A percentile compares a stretch with the other conserved stretches of the same genome.
phyloP scores from a whole-genome alignment of 1,140 invertebrate species.

The Agrypnia vestita region DNA sequence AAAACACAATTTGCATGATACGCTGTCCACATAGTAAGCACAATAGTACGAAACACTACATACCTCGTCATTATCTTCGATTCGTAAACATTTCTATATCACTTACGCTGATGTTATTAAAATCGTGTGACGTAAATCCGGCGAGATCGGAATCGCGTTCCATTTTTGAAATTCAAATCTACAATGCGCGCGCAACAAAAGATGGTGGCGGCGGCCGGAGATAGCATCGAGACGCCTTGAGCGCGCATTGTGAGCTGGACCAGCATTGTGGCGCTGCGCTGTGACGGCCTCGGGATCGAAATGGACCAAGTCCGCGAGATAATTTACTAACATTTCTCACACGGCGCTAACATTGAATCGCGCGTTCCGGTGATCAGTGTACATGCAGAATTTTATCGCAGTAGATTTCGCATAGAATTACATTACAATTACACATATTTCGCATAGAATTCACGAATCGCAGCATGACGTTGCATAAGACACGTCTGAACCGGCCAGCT shows the following conservation, averaged over 20 bases:
- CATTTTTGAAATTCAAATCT: constrained; percentile 47
- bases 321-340: too few relatives aligned
- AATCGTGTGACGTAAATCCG: constrained; percentile 44
- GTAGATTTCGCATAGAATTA: too few relatives aligned
- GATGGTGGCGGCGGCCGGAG: constrained; percentile 40
- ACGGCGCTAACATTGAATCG: too few relatives aligned
- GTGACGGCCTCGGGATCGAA: background rate
- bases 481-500: too few relatives aligned
- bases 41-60: background rate
- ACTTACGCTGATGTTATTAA: constrained; percentile 24
- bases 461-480: too few relatives aligned
- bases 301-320: background rate
- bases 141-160: constrained; percentile 22
- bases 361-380: too few relatives aligned
- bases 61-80: background rate
- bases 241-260: constrained; percentile 46
- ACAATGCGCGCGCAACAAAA: constrained; percentile 37
- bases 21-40: background rate
- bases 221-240: constrained; percentile 48
- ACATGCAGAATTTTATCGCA: too few relatives aligned
- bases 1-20: background rate
- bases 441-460: too few relatives aligned
- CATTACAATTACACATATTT: too few relatives aligned
- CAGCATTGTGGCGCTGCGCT: background rate
- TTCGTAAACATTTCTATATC: constrained; percentile 1